Evolutionary conservation across 1,140 invertebrate genomes (phyloP).

Genomic region (Rhopalosiphum padi): DNA sequence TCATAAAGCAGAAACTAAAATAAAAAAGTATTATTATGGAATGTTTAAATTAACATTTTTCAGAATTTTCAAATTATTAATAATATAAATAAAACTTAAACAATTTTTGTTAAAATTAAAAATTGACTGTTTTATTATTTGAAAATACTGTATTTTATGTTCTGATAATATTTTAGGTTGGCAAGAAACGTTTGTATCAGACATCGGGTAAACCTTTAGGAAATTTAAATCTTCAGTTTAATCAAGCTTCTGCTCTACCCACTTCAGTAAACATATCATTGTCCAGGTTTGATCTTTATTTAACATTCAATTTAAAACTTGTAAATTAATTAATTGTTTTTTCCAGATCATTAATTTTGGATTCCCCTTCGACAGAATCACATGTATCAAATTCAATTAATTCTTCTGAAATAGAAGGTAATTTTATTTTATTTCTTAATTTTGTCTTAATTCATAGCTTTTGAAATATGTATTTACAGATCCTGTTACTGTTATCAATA

Average conservation of each 20-base stretch:
- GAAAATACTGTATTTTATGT: background rate
- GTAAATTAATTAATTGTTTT: background rate
- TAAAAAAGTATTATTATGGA: background rate
- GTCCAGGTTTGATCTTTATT: slow-evolving; percentile 19
- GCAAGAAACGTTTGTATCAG: slow-evolving; percentile 43
- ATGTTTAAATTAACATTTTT: background rate
- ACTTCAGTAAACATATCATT: slow-evolving; percentile 8
- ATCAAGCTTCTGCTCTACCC: slow-evolving; percentile 26
- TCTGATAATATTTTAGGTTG: slow-evolving; percentile 42
- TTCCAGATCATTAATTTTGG: slow-evolving; percentile 24
- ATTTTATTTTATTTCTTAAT: slow-evolving; percentile 11
- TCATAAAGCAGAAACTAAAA: too few relatives aligned
- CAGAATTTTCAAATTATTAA: background rate
- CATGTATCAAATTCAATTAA: slow-evolving; percentile 49
- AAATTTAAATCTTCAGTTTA: slow-evolving; percentile 46
- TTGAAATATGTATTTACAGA: slow-evolving; percentile 5
- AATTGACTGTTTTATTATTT: background rate
- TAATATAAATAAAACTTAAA: background rate
- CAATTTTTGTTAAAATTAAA: background rate
- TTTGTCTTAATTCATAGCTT: background rate
- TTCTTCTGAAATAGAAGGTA: slow-evolving; percentile 53
- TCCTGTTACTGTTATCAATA: slow-evolving; percentile 47
- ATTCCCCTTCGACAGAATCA: slow-evolving; percentile 51
- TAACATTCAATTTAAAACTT: background rate
- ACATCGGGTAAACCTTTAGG: background rate